A percentile compares a stretch with the other conserved stretches of the same genome.
phyloP scores from a whole-genome alignment of 2,888 invertebrate genomes.

The Nomada hirtipes region DNA sequence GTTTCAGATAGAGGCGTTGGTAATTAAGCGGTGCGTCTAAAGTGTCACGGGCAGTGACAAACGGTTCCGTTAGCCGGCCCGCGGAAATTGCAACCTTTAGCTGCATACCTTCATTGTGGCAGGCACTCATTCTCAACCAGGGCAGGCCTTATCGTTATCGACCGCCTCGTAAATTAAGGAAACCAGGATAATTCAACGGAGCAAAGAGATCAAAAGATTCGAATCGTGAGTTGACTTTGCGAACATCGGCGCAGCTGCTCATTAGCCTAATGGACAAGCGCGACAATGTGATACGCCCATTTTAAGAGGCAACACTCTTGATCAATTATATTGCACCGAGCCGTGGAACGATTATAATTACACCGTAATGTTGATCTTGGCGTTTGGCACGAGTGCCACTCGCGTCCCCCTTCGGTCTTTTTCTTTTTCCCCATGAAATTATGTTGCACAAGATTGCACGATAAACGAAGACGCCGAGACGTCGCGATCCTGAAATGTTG shows the following conservation, averaged over 20 bases:
- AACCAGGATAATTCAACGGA: constrained; percentile 24
- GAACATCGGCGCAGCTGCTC: constrained; percentile 48
- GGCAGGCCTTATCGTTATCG: background rate
- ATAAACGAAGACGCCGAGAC: background rate
- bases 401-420: background rate
- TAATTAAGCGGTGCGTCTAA: background rate
- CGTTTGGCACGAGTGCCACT: background rate
- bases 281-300: constrained; percentile 61
- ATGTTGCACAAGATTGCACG: background rate
- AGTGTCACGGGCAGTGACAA: background rate
- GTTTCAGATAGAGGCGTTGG: background rate
- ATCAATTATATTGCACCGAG: constrained; percentile 29
- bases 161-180: constrained; percentile 12
- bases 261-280: constrained; percentile 68
- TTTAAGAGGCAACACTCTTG: constrained; percentile 39
- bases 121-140: background rate
- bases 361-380: constrained; percentile 12
- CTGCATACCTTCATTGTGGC: background rate
- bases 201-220: background rate
- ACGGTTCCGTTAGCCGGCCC: background rate
- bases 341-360: constrained; percentile 11
- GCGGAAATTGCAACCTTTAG: background rate
- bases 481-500: constrained; percentile 24
- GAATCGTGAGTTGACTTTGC: constrained; percentile 42
- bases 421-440: background rate